phyloP scores from a whole-genome alignment of 2,113 vertebrate species.

The Aptenodytes patagonicus region DNA sequence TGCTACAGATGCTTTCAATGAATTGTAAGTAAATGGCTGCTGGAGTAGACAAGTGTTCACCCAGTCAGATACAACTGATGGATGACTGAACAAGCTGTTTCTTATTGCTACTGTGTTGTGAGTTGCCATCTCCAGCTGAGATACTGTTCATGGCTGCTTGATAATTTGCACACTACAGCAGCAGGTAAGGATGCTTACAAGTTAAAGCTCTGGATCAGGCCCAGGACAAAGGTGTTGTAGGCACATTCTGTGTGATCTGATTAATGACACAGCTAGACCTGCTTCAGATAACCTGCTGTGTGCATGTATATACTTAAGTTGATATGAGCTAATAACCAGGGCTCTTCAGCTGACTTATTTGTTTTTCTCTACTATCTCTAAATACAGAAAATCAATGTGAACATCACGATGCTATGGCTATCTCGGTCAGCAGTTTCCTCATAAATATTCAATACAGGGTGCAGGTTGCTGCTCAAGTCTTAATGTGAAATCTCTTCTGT shows the following conservation, averaged over 20 bases:
- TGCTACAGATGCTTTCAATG: background rate
- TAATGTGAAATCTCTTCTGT: background rate
- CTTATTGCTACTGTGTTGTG: background rate
- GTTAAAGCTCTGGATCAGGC: background rate
- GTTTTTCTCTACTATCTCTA: background rate
- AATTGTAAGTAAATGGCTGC: background rate
- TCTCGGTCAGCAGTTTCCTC: background rate
- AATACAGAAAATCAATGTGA: background rate
- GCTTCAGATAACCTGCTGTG: background rate
- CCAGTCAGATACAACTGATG: conserved; percentile 4
- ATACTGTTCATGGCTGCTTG: background rate
- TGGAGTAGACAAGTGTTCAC: background rate
- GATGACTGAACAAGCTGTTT: conserved; percentile 11
- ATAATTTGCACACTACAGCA: background rate
- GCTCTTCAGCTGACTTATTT: background rate
- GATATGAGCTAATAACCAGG: background rate
- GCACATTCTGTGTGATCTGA: background rate
- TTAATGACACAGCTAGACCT: background rate
- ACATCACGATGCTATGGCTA: background rate
- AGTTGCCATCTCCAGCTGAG: conserved; percentile 5
- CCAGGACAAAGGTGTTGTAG: background rate
- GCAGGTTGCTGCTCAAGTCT: background rate
- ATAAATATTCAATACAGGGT: background rate
- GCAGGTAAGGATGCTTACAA: background rate
- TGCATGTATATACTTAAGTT: background rate